Percentiles rank a stretch among this genome's conserved stretches.
Conservation (phyloP, 2,888 invertebrate genomes). For the Lasioglossum pauxillum region DNA sequence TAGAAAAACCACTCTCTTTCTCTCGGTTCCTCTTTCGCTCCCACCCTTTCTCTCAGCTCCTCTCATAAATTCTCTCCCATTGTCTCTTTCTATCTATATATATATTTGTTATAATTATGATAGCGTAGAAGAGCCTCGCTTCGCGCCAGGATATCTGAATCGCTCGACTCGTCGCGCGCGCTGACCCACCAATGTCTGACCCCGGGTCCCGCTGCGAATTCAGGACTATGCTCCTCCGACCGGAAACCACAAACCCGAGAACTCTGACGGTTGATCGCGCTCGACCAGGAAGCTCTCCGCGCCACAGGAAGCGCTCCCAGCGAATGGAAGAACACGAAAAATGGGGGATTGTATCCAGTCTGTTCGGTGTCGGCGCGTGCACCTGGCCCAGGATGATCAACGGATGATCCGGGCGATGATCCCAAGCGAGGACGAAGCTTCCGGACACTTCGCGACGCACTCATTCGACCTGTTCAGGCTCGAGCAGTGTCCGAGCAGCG, state of each 20-base stretch:
- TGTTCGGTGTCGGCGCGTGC: neutral
- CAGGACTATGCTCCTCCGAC: neutral
- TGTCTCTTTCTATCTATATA: slow-evolving; percentile 38
- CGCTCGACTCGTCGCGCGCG: slow-evolving; percentile 53
- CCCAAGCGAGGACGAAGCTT: neutral
- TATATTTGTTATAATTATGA: slow-evolving; percentile 54
- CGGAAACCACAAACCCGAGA: neutral
- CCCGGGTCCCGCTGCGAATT: neutral
- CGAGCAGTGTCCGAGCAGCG: neutral
- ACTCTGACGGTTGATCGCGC: neutral
- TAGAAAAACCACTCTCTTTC: slow-evolving; percentile 70
- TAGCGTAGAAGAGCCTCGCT: slow-evolving; percentile 61
- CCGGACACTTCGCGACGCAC: neutral
- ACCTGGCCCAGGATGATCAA: neutral
- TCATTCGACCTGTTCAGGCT: neutral
- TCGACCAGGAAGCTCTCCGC: neutral
- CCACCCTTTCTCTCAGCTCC: slow-evolving; percentile 35
- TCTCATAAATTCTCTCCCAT: slow-evolving; percentile 28
- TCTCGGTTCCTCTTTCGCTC: slow-evolving; percentile 35
- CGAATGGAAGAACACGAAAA: slow-evolving; percentile 1
- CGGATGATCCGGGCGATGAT: neutral
- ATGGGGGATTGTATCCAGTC: neutral
- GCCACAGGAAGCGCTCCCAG: neutral
- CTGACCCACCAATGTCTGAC: slow-evolving; percentile 7
- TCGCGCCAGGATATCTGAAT: slow-evolving; percentile 52